Evolutionary conservation across 2,888 invertebrate species (phyloP).

Genomic region (Plebejus argus): DNA sequence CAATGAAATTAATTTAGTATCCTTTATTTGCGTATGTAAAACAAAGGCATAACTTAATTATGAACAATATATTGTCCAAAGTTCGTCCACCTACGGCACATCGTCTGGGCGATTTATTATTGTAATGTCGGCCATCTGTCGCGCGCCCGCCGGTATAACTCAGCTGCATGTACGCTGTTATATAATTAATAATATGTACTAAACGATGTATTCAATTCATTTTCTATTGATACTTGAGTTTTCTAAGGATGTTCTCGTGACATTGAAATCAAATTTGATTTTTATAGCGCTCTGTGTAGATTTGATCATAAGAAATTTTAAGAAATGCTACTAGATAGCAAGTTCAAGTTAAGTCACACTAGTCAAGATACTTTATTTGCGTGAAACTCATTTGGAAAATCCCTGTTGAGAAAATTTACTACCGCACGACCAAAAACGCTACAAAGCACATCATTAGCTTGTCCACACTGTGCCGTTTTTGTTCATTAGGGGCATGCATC

Average conservation of each 20-base stretch:
- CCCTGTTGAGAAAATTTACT: not conserved
- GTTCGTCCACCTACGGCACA: conserved; percentile 63
- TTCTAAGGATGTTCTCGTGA: not conserved
- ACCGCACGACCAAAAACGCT: not conserved
- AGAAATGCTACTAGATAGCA: no score
- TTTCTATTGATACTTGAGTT: not conserved
- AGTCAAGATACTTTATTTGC: no score
- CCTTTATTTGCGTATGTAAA: conserved; percentile 26
- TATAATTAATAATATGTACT: conserved; percentile 35
- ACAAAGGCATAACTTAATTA: conserved; percentile 13
- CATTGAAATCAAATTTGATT: no score
- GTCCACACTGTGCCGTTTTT: no score
- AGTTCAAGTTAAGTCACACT: no score
- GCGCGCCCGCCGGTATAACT: conserved; percentile 56
- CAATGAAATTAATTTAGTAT: not conserved
- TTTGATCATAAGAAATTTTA: not conserved
- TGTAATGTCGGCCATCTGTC: conserved; percentile 75
- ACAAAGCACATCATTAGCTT: not conserved
- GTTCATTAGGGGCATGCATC: no score
- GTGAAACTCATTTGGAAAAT: not conserved
- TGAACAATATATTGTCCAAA: conserved; percentile 38
- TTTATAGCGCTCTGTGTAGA: not conserved
- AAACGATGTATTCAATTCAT: not conserved
- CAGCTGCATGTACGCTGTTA: conserved; percentile 53
- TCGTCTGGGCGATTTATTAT: conserved; percentile 72